phyloP scores from a whole-genome alignment of 2,797 vertebrate genomes.

The Pseudocheirus occidentalis region DNA sequence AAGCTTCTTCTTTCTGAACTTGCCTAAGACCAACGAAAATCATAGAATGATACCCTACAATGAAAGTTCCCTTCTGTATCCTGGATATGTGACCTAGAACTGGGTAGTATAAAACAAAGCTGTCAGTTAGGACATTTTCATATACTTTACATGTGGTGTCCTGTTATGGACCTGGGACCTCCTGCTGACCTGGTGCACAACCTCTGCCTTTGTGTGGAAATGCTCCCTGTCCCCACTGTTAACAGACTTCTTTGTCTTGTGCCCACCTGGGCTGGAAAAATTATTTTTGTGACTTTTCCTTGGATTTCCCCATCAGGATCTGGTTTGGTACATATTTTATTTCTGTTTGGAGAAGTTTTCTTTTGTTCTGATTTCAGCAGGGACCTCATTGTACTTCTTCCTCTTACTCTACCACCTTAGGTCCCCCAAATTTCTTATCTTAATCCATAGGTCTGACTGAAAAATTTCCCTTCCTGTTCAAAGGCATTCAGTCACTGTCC shows the following conservation, averaged over 20 bases:
- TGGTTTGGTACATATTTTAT: not conserved
- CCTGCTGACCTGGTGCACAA: too few relatives aligned
- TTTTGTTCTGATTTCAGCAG: not conserved
- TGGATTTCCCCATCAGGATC: not conserved
- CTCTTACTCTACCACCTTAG: too few relatives aligned
- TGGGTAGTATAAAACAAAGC: not conserved
- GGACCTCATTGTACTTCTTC: too few relatives aligned
- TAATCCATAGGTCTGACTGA: not conserved
- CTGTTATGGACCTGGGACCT: not conserved
- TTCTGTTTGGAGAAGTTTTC: not conserved
- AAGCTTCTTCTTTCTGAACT: not conserved
- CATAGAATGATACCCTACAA: too few relatives aligned
- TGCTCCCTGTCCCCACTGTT: not conserved
- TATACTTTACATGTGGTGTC: too few relatives aligned
- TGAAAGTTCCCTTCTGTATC: not conserved
- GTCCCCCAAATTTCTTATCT: not conserved
- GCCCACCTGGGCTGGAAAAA: not conserved
- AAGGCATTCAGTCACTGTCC: not conserved
- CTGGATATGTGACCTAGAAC: not conserved
- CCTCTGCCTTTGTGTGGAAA: not conserved
- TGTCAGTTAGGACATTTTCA: not conserved
- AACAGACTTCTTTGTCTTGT: not conserved
- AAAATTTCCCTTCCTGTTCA: too few relatives aligned
- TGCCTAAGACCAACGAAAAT: not conserved
- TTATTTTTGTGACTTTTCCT: not conserved